These are phyloP conservation scores for Ataeniobius toweri DNA, from an alignment of 2,797 vertebrate genomes.

Conservation along the genomic window DNA sequence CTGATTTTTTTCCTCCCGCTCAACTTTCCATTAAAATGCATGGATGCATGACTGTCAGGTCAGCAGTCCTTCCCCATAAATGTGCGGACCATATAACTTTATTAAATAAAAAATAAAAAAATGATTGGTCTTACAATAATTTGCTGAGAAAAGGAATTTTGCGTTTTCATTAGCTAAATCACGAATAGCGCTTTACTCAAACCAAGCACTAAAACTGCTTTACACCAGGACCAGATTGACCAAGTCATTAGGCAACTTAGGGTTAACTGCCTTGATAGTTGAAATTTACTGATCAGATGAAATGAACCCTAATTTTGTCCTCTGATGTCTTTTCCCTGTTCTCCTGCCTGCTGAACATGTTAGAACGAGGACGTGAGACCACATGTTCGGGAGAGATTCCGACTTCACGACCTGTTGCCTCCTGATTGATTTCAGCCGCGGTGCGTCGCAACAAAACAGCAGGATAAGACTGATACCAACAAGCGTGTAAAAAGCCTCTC, in stretches of 20 bases:
- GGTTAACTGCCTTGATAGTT: background rate
- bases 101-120: background rate
- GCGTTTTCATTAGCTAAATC: background rate
- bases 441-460: conserved; percentile 54
- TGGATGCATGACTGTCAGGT: background rate
- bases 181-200: background rate
- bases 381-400: conserved; percentile 95
- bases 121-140: background rate
- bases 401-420: conserved; percentile 97
- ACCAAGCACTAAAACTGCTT: background rate
- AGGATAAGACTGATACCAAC: conserved; percentile 67
- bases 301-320: background rate
- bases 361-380: conserved; percentile 98
- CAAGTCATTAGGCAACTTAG: background rate
- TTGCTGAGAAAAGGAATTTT: background rate
- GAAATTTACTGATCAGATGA: background rate
- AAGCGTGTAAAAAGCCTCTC: conserved; percentile 78
- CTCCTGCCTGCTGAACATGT: background rate
- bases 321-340: background rate
- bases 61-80: background rate
- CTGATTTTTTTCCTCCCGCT: background rate
- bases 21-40: background rate
- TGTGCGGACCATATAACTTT: background rate
- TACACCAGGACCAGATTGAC: background rate
- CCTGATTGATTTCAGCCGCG: conserved; percentile 86